Evolutionary conservation across 2,113 vertebrate species (phyloP).

Genomic region (Notarius lentiginosus): DNA sequence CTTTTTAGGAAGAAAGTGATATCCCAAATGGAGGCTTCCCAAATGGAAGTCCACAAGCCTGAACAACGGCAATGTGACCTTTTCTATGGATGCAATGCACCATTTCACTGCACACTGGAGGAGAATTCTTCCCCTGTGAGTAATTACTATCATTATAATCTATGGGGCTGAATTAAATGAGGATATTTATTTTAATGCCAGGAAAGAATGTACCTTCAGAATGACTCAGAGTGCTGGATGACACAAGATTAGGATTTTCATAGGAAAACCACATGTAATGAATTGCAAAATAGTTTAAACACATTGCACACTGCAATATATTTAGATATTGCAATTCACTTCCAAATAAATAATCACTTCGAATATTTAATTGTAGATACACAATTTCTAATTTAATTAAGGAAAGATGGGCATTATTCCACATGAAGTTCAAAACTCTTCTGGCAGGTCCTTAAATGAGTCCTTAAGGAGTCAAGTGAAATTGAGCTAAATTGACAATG

Average conservation of each 20-base stretch:
- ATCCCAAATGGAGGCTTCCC: neutral
- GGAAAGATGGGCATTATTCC: neutral
- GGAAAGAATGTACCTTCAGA: neutral
- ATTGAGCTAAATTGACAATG: neutral
- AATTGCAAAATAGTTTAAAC: neutral
- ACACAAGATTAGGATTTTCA: neutral
- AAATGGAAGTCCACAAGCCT: neutral
- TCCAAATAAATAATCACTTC: neutral
- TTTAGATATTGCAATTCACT: too few species aligned
- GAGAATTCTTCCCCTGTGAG: conserved; percentile 13
- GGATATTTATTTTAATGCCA: conserved; percentile 27
- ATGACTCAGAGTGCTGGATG: neutral
- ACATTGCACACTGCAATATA: neutral
- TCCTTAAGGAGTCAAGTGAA: neutral
- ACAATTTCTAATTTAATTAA: neutral
- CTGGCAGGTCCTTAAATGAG: neutral
- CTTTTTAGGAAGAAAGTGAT: neutral
- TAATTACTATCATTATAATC: conserved; percentile 33
- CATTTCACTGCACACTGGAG: conserved; percentile 17
- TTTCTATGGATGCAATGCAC: conserved; percentile 21
- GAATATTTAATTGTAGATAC: neutral
- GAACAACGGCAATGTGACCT: conserved; percentile 23
- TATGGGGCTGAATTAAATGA: conserved; percentile 6
- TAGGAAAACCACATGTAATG: neutral
- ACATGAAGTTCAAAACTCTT: neutral